Evolutionary conservation across 1,140 invertebrate species (phyloP), one percentile per base, ranked within the genome.

Genomic region (Stegodyphus dumicola): DNA sequence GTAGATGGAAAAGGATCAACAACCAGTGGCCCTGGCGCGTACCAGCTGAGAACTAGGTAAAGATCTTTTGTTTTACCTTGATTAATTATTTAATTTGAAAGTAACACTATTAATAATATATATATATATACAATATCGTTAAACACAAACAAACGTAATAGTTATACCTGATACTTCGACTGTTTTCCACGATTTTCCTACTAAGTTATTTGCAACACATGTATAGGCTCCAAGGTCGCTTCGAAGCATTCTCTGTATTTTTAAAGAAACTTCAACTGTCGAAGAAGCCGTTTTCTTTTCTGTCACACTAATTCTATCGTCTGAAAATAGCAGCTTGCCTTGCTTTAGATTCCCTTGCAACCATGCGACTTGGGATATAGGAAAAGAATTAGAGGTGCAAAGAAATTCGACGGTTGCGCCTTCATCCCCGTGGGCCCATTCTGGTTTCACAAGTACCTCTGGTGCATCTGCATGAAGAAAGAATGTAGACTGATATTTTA

Each of bases 161-260:
- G 2, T 60, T 17, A 0, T 17, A 85, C 81, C 81, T 70, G 81
- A 85, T 49, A 85, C 49, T 67, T 85, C 81, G 17, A 85, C 81
- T 9, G 52, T 85, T 13, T 70, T 76, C 15, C 11, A 69, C 90
- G 94, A 93, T 91, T 94, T 93, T 88, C 94, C 93, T 88, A 94
- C 94, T 88, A 93, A 93, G 91, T 95, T 95, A 91, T 93, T 93
- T 89, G 95, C 94, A 89, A 94, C 93, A 91, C 95, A 95, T 79
- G 94, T 95, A 91, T 95, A 96, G 90, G 73, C 49, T 5, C 73
- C 81, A 0, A 94, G 71, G 7, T 85, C 81, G 7, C 77, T 74
- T n/a, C 18, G 54, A 7, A 51, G 49, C 73, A 85, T 53, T 7
- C 54, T 17, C 52, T 67, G 52, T 18, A 85, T 48, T 51, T 70